Evolutionary conservation across 2,113 vertebrate genomes (phyloP), one percentile per base, ranked within the genome.

Genomic region (Oophaga pumilio): DNA sequence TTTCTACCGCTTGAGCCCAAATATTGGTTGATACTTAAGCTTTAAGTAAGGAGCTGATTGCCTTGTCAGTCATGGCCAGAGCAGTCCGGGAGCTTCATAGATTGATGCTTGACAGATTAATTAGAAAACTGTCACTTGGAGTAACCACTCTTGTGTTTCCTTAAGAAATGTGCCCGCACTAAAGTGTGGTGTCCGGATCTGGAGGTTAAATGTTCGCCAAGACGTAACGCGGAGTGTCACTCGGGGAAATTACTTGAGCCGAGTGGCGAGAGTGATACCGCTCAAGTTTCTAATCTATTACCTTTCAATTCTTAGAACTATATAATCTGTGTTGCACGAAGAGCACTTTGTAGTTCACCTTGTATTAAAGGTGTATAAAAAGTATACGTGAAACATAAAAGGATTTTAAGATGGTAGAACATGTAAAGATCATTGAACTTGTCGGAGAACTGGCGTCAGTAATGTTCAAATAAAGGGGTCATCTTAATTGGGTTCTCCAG

Each of bases 91-190:
- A 95, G 96, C 97, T 92, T 95, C 94, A 90, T 91, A 94, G 96
- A 97, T 97, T 97, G 97, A 98, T 98, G 95, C 95, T 98, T 98
- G 97, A 98, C 98, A 99, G 96, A 97, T 96, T 98, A 99, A 99
- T 99, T 99, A 99, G 96, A 98, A 98, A 98, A 96, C 95, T 97
- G 97, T 97, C 97, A 95, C 95, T 92, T 94, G 94, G 92, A 94
- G 96, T 97, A 98, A 96, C 97, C 95, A 93, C 94, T 95, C 90
- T 88, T 94, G 94, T 94, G 95, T 95, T 96, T 95, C 95, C 95
- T 93, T 89, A 91, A 93, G 93, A 94, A 94, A 93, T 94, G 93
- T 93, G 92, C 93, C 89, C 0, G 1, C 89, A 91, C 92, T 91
- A 87, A 91, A 91, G 87, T 90, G 88, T 89, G 90, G 92, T 93